Evolutionary conservation across 2,797 vertebrate genomes (phyloP).

Genomic region (Karalla daura): DNA sequence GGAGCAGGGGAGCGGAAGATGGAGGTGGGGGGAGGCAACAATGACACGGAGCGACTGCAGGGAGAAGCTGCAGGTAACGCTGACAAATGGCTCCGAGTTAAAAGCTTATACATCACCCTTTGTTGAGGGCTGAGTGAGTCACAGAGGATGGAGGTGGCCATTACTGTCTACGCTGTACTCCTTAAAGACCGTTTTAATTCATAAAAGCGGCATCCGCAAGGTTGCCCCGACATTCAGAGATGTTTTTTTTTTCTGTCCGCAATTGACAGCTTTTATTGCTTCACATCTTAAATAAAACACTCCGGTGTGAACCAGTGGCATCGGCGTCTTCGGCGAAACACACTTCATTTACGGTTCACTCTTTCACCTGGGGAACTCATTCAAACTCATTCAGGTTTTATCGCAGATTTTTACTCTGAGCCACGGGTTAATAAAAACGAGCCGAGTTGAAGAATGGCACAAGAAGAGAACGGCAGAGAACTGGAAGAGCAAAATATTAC

Average conservation of each 20-base stretch:
- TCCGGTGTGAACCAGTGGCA: background rate
- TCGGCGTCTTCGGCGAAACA: background rate
- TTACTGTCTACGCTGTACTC: background rate
- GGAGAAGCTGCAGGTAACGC: background rate
- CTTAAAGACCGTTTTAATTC: constrained; percentile 4
- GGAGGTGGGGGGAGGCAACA: background rate
- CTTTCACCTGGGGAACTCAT: background rate
- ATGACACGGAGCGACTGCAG: constrained; percentile 17
- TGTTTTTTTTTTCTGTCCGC: no score
- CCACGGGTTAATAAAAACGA: no score
- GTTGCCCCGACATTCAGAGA: no score
- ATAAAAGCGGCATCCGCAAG: no score
- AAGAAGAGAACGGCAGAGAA: no score
- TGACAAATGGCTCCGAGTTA: background rate
- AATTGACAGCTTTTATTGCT: no score
- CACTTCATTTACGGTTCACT: background rate
- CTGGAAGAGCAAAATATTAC: no score
- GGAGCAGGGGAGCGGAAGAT: background rate
- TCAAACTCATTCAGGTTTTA: no score
- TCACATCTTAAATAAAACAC: no score
- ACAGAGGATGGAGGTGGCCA: background rate
- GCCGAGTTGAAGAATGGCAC: no score
- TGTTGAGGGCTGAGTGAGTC: background rate
- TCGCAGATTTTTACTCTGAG: no score
- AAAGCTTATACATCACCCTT: constrained; percentile 5